Conservation (phyloP, 1,140 invertebrate genomes). For the Drosophila pachea region DNA sequence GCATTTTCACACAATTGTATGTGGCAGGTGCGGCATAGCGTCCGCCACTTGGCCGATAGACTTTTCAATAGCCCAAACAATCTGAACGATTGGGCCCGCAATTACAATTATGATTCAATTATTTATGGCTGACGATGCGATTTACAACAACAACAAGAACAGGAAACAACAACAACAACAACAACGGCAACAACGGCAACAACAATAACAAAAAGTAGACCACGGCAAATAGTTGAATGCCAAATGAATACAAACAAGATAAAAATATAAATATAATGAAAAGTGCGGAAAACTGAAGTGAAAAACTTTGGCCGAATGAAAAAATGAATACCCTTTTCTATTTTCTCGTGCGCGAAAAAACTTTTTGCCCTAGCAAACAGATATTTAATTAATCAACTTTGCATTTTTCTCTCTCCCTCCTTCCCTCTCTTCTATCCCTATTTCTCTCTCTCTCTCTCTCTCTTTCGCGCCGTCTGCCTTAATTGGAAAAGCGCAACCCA, state of each 20-base stretch:
- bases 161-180: background rate
- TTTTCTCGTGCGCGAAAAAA: no score
- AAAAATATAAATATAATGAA: background rate
- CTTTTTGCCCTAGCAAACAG: no score
- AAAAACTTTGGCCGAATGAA: background rate
- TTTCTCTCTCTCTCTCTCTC: no score
- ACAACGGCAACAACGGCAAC: background rate
- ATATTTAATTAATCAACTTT: no score
- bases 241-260: constrained; percentile 15
- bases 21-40: constrained; percentile 67
- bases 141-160: constrained; percentile 15
- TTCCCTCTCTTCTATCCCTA: no score
- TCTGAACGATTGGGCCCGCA: constrained; percentile 9
- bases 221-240: constrained; percentile 26
- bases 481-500: no score
- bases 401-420: no score
- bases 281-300: background rate
- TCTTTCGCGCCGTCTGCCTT: no score
- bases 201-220: constrained; percentile 13
- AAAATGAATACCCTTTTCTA: no score
- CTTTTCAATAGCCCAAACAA: background rate
- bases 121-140: constrained; percentile 34
- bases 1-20: constrained; percentile 47
- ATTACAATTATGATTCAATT: constrained; percentile 48
- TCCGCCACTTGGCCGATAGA: constrained; percentile 46